phyloP scores from a whole-genome alignment of 2,113 vertebrate genomes.

The Eudyptes chrysolophus region DNA sequence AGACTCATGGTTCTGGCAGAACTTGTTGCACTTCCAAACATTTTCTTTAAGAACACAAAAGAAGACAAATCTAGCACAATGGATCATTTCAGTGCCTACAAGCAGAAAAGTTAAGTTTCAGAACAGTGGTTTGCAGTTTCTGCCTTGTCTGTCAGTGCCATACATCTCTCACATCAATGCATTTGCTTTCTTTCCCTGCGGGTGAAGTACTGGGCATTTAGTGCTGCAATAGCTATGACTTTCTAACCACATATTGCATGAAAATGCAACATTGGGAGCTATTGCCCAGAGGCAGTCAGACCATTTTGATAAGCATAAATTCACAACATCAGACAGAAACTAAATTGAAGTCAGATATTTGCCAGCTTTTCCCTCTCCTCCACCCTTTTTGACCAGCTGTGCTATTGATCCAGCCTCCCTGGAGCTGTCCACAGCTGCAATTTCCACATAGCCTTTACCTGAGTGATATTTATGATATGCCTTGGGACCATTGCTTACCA shows the following conservation, averaged over 20 bases:
- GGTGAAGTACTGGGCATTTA: neutral
- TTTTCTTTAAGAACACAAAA: neutral
- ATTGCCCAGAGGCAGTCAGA: neutral
- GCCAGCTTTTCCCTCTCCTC: neutral
- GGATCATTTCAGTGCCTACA: neutral
- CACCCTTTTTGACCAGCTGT: neutral
- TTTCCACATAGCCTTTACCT: neutral
- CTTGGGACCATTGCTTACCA: neutral
- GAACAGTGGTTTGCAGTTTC: neutral
- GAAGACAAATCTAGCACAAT: neutral
- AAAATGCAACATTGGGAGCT: neutral
- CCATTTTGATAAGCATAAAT: neutral
- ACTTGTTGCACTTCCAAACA: neutral
- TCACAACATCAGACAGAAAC: neutral
- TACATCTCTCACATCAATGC: neutral
- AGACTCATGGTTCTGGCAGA: neutral
- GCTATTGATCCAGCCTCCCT: neutral
- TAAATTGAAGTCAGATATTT: conserved; percentile 26
- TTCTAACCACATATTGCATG: neutral
- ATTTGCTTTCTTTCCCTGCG: neutral
- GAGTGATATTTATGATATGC: neutral
- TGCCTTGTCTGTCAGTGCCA: neutral
- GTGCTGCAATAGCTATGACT: neutral
- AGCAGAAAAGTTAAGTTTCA: neutral
- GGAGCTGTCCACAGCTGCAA: neutral